Base-by-base conservation (phyloP, 2,888 invertebrate genomes). In the Euclidia mi region DNA sequence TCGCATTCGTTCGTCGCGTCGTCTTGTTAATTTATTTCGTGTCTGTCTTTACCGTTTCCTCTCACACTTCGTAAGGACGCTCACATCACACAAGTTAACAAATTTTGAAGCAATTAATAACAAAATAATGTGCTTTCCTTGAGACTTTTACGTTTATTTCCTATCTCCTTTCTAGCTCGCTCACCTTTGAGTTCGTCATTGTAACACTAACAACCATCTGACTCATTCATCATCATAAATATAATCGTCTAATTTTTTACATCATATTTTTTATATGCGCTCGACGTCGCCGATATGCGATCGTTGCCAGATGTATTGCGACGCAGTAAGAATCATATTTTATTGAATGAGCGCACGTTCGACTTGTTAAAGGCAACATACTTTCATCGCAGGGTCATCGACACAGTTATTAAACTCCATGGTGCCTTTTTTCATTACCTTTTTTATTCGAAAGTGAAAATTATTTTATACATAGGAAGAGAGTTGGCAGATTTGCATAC, bases 391-490 rank as follows among this genome's bases (percentile, higher is more conserved):
- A 75, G 64, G 85, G 84, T 84, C 86, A 84, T 78, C 78, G 87
- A 81, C 88, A 82, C 76, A 82, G 78, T 79, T 82, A 75, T 77
- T 73, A 66, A 73, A 75, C 63, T 75, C 70, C 72, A 79, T 79
- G 72, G 75, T 71, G 68, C 28, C 57, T 74, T 82, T 82, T 79
- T 79, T 67, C 70, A 64, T 56, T 56, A 62, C 64, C 38, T 40
- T 79, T 86, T 71, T 78, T 82, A 72, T 82, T 77, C 62, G 83
- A 85, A 87, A 88, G 87, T 86, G 87, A 88, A 87, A 86, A 84
- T 80, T 55, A 68, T 68, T 81, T 67, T 65, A 67, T 56, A 63
- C 28, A 20, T 60, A 43, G 47, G 51, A 71, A 64, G 73, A 63
- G 51, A 65, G 61, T 48, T 49, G 35, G 45, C 46, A 60, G 50